phyloP scores from a whole-genome alignment of 2,888 invertebrate species.

The Parasteatoda lunata region DNA sequence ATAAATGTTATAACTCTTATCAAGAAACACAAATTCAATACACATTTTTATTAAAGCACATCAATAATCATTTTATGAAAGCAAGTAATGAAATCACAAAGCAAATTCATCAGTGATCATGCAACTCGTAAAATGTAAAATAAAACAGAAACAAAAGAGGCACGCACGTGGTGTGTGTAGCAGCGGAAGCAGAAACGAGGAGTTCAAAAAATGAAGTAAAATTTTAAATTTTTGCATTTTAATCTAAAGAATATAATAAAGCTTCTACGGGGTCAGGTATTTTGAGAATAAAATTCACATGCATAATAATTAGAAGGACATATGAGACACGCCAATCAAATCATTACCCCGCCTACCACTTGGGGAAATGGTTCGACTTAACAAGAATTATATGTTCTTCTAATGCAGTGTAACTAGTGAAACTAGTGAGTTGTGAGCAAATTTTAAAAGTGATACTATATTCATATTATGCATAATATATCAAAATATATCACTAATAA shows the following conservation, averaged over 20 bases:
- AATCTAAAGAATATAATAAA: conserved; percentile 59
- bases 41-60: too few relatives aligned
- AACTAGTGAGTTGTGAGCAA: too few relatives aligned
- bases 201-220: conserved; percentile 42
- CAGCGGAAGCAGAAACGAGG: conserved; percentile 66
- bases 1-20: too few relatives aligned
- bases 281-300: conserved; percentile 45
- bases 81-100: too few relatives aligned
- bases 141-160: conserved; percentile 47
- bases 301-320: conserved; percentile 30
- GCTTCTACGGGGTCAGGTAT: conserved; percentile 56
- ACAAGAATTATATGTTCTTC: not conserved
- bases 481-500: too few relatives aligned
- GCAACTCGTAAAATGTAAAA: conserved; percentile 13
- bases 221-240: conserved; percentile 10
- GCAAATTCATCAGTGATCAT: not conserved
- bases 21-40: too few relatives aligned
- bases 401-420: too few relatives aligned
- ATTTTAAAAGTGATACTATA: too few relatives aligned
- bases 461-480: too few relatives aligned
- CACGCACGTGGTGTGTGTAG: conserved; percentile 62
- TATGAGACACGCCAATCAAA: conserved; percentile 15
- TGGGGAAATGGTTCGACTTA: conserved; percentile 32
- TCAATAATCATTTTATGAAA: too few relatives aligned
- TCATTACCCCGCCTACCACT: conserved; percentile 54